Base-by-base conservation (phyloP, 1,140 invertebrate species). In the Cydia pomonella region DNA sequence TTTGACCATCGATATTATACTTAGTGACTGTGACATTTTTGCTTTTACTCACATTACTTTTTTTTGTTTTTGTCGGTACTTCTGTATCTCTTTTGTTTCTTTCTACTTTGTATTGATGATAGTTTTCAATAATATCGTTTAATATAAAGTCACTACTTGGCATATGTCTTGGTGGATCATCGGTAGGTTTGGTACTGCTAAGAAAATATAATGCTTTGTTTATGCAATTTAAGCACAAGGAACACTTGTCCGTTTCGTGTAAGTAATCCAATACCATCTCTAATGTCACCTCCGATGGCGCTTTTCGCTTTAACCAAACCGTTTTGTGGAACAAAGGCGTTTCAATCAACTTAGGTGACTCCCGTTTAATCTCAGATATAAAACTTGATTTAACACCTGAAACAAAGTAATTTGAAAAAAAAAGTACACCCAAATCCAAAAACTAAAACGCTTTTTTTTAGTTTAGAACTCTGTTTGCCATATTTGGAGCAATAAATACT, bases 21-120 rank as follows among this genome's bases (percentile, higher is more conserved):
- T 90, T 90, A 18, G 83, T 86, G 10, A 91, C 82, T 6, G 81
- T 80, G 2, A 84, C 73, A 2, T 78, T 66, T 79, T 80, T 80
- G 1, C 50, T 27, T 1, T 27, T n/a, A 76, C 84, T 87, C 5
- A 59, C 2, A 76, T 82, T 16, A 78, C 84, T 77, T 82, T 5
- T 27, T 53, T 53, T 75, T 53, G 38, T 86, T 0, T 76, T 72
- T 77, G 84, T 85, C 12, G 69, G 53, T 72, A 25, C 25, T 44
- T 64, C 25, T 66, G 69, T 63, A n/a, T 73, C 38, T 47, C 27
- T 72, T 72, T 77, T 33, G 13, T 29, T 33, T 76, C 33, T 23
- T 18, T 38, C 33, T 72, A 41, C 27, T 18, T 33, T 69, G 64
- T 69, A 21, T 9, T 69, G 25, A 18, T 33, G 29, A 16, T 69